Conservation (phyloP, 1,140 invertebrate species). For the Piezodorus guildinii region DNA sequence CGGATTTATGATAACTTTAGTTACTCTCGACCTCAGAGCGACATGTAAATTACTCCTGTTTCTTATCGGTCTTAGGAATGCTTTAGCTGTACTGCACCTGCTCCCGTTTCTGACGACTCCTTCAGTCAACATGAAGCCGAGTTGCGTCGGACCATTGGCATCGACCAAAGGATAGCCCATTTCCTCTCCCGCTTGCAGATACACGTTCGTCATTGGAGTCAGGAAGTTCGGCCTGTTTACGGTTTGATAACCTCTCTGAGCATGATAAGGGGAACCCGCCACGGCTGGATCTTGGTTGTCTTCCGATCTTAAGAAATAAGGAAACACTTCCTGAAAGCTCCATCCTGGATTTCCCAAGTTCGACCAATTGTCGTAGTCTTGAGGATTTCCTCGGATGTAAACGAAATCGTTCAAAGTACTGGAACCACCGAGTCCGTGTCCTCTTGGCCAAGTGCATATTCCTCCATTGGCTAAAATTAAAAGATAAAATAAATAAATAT, state of each 20-base stretch:
- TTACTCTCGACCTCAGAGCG: conserved; percentile 60
- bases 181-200: conserved; percentile 42
- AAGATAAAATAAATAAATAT: neutral
- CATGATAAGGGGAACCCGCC: conserved; percentile 48
- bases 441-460: conserved; percentile 42
- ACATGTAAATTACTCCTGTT: conserved; percentile 57
- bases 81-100: conserved; percentile 76
- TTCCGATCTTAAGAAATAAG: conserved; percentile 75
- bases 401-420: conserved; percentile 73
- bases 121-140: conserved; percentile 44
- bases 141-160: conserved; percentile 58
- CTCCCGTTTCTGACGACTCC: conserved; percentile 66
- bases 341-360: conserved; percentile 71
- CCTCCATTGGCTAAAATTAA: conserved; percentile 40
- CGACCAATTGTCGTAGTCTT: conserved; percentile 59
- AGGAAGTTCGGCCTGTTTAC: conserved; percentile 50
- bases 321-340: conserved; percentile 69
- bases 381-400: conserved; percentile 54
- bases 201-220: conserved; percentile 39
- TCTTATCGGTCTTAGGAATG: conserved; percentile 68
- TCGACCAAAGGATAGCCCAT: conserved; percentile 45
- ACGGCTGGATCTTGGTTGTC: conserved; percentile 41
- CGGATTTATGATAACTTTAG: conserved; percentile 51
- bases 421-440: conserved; percentile 50
- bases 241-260: conserved; percentile 51